Conservation (phyloP, 2,113 vertebrate species). For the Microcebus ravelobensis region DNA sequence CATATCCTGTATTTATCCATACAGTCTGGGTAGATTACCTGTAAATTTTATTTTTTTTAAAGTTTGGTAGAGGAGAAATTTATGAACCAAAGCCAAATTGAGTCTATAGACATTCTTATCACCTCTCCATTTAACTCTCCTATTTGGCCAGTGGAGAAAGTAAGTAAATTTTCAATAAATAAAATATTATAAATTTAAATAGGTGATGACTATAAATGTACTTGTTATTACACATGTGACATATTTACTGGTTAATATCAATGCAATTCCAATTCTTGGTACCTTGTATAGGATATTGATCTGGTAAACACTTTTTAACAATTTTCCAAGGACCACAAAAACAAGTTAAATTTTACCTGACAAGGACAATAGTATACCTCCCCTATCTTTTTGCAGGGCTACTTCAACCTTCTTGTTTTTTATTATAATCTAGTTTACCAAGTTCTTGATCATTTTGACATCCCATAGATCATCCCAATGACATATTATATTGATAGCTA, state of each 20-base stretch:
- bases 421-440: neutral
- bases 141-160: neutral
- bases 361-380: neutral
- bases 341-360: slow-evolving; percentile 4
- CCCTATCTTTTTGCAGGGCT: neutral
- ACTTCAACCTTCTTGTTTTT: neutral
- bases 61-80: neutral
- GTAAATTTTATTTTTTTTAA: slow-evolving; percentile 50
- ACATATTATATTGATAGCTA: neutral
- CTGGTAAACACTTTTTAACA: slow-evolving; percentile 1
- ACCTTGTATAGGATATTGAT: slow-evolving; percentile 2
- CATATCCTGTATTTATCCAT: neutral
- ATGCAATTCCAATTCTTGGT: neutral
- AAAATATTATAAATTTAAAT: slow-evolving; percentile 47
- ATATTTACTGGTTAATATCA: neutral
- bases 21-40: neutral
- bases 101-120: neutral
- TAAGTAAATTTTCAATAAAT: neutral
- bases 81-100: slow-evolving; percentile 33
- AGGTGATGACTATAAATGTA: neutral
- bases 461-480: neutral
- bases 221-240: neutral
- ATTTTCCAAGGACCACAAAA: slow-evolving; percentile 17
- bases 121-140: neutral
- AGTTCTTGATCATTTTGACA: neutral